Percentiles rank a stretch among this genome's conserved stretches.
These are phyloP conservation scores for Diachasma alloeum DNA, from an alignment of 1,140 invertebrate species.

Conservation along the genomic window DNA sequence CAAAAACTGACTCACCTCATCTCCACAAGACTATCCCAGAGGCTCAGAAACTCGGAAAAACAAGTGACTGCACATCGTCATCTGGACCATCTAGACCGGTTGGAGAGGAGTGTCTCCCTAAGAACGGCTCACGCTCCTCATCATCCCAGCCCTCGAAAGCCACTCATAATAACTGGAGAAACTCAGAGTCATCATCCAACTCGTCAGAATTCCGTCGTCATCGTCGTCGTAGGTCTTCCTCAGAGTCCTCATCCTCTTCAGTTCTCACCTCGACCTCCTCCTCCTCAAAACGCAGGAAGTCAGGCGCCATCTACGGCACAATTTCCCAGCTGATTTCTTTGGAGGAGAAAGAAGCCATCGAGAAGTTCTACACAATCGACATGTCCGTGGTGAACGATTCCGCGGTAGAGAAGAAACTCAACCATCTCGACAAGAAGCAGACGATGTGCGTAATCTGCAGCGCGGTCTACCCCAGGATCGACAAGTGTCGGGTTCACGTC, in stretches of 20 bases:
- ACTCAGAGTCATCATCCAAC: background rate
- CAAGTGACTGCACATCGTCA: too few relatives aligned
- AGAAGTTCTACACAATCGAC: constrained; percentile 41
- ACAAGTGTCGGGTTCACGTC: constrained; percentile 54
- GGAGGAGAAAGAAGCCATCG: constrained; percentile 45
- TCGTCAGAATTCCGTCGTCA: background rate
- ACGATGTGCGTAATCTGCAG: constrained; percentile 46
- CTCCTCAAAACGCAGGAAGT: background rate
- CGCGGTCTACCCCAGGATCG: constrained; percentile 39
- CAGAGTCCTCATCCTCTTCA: background rate
- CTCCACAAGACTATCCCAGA: too few relatives aligned
- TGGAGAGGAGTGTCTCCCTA: too few relatives aligned
- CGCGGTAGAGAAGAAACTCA: constrained; percentile 38
- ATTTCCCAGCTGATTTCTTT: constrained; percentile 48
- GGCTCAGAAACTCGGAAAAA: too few relatives aligned
- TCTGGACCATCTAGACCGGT: too few relatives aligned
- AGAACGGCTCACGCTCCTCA: too few relatives aligned
- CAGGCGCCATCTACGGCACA: constrained; percentile 33
- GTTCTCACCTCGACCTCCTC: background rate
- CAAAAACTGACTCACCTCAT: too few relatives aligned
- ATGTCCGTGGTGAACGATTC: constrained; percentile 40
- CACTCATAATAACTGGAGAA: too few relatives aligned
- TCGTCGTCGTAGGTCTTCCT: background rate
- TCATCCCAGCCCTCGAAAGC: too few relatives aligned
- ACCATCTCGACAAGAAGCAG: constrained; percentile 36